A percentile compares a stretch with the other conserved stretches of the same genome.
Conservation (phyloP, 2,797 vertebrate genomes). For the Coilia nasus region DNA sequence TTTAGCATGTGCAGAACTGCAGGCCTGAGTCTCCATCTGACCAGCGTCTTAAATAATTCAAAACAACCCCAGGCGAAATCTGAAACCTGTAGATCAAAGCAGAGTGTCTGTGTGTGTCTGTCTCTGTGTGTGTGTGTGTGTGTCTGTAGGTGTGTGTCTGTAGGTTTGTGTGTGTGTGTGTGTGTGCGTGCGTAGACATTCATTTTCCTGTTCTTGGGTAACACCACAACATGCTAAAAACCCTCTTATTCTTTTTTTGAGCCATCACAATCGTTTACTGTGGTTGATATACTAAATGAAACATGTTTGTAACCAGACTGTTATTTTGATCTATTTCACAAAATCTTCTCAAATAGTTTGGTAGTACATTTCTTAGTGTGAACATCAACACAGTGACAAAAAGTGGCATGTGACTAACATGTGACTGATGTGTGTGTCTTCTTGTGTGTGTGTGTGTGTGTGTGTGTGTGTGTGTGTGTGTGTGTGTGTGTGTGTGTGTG, state of each 20-base stretch:
- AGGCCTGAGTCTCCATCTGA: background rate
- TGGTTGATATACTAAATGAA: background rate
- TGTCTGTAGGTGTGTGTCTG: background rate
- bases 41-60: slow-evolving; percentile 21
- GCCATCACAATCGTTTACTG: background rate
- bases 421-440: background rate
- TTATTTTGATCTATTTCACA: background rate
- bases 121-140: background rate
- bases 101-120: background rate
- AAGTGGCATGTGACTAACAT: background rate
- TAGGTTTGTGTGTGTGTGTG: background rate
- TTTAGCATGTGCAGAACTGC: background rate
- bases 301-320: background rate
- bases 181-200: background rate
- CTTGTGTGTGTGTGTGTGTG: background rate
- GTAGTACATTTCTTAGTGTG: background rate
- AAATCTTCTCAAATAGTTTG: background rate
- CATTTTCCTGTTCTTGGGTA: background rate
- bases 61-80: background rate
- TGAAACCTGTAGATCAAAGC: slow-evolving; percentile 23
- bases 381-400: background rate
- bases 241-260: background rate
- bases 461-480: background rate
- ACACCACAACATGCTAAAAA: background rate
- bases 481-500: background rate